Base-by-base conservation (phyloP, 2,797 vertebrate genomes). In the Argyrosomus regius region DNA sequence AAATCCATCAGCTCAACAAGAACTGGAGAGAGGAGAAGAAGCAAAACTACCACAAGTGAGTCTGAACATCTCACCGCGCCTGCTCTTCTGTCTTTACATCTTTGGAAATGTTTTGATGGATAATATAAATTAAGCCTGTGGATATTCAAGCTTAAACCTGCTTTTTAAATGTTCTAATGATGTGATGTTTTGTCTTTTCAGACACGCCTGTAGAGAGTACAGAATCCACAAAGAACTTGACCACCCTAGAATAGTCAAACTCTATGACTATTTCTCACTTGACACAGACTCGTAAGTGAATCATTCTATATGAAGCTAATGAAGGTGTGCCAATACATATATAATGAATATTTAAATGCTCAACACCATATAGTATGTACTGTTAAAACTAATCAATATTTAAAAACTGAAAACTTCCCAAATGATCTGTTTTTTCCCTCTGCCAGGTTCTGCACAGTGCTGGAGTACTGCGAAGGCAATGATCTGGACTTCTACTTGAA, bases 1-100 rank as follows among this genome's bases (percentile, higher is more conserved):
- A 99, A 96, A 99, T 99, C 92, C 98, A 99, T 93, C 98, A 99
- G 92, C 97, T 99, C 90, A 99, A 98, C 95, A 99, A 99, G 94
- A 99, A 97, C 94, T 99, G 98, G 98, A 96, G 97, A 80, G 98
- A 99, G 78, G 98, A 99, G 93, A 99, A 99, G 94, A 99, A 99
- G 83, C 97, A 99, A 84, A 99, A 99, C 94, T 99, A 99, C 90
- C 98, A 98, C 94, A 99, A 98, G 98, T 99, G 78, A 89, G 94
- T 90, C 18, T 46, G 26, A 28, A 45, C 2, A 6, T 49, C 46
- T 31, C 1, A 48, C n/a, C 1, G 1, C 4, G 1, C 8, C 4
- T 60, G 14, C 16, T 31, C 24, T 53, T 45, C 4, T 63, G 31
- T 35, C 26, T 45, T n/a, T 48, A 1, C 31, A 17, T 48, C 0